These are phyloP conservation scores for Papilio gigon DNA, from an alignment of 2,888 invertebrate species.

Conservation along the genomic window DNA sequence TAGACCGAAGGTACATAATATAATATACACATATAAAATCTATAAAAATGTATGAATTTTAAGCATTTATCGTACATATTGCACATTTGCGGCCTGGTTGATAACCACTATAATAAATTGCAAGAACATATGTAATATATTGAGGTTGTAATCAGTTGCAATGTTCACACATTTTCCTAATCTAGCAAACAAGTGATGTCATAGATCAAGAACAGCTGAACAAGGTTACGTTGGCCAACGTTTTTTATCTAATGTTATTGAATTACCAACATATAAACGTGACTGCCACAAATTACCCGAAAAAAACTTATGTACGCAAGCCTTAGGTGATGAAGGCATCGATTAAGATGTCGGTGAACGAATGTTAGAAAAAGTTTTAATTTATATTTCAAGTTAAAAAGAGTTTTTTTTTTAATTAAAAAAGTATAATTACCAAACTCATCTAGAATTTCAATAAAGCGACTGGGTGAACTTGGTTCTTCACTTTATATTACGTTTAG, in stretches of 20 bases:
- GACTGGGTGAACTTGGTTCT: no score
- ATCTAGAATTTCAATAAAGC: not conserved
- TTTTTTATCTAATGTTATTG: constrained; percentile 39
- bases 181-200: constrained; percentile 44
- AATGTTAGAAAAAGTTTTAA: constrained; percentile 8
- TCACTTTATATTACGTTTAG: no score
- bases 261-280: constrained; percentile 40
- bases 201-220: constrained; percentile 45
- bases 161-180: constrained; percentile 33
- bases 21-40: not conserved
- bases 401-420: not conserved
- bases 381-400: not conserved
- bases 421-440: not conserved
- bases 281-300: constrained; percentile 34
- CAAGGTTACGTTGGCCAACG: constrained; percentile 37
- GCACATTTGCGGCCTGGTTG: not conserved
- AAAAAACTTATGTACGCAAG: constrained; percentile 31
- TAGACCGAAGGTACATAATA: not conserved
- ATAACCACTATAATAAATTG: not conserved
- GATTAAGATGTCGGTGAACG: not conserved
- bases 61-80: not conserved
- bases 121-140: constrained; percentile 42
- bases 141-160: constrained; percentile 30
- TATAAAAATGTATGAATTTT: not conserved
- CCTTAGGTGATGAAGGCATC: constrained; percentile 8